Conservation (phyloP, 2,888 invertebrate genomes). For the Microctonus hyperodae region DNA sequence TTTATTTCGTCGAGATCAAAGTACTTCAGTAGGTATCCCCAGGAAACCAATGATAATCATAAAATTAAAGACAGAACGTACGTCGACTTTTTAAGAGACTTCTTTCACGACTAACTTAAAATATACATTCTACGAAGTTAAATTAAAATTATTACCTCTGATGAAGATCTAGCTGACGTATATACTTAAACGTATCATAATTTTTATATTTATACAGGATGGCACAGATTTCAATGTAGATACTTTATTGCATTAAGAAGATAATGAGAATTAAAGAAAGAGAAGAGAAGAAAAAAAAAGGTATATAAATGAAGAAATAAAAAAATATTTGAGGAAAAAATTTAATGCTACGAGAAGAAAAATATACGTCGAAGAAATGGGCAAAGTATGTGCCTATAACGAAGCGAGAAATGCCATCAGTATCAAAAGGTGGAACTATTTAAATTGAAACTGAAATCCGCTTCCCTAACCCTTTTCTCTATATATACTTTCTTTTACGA, state of each 20-base stretch:
- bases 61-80: conserved; percentile 25
- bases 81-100: conserved; percentile 15
- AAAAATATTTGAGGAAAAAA: conserved; percentile 21
- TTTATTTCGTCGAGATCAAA: conserved; percentile 39
- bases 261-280: conserved; percentile 4
- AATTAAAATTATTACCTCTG: conserved; percentile 10
- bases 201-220: background rate
- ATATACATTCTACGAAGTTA: conserved; percentile 1
- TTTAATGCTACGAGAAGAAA: conserved; percentile 19
- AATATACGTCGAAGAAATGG: conserved; percentile 15
- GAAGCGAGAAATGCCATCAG: conserved; percentile 38
- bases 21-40: conserved; percentile 19
- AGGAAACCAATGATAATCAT: conserved; percentile 31
- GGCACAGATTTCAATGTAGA: background rate
- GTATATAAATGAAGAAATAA: background rate
- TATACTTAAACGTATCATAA: conserved; percentile 2
- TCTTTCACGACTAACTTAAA: background rate
- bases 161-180: conserved; percentile 4
- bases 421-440: conserved; percentile 48
- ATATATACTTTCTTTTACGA: conserved; percentile 3
- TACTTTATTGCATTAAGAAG: background rate
- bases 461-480: conserved; percentile 33
- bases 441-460: conserved; percentile 57
- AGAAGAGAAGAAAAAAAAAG: background rate
- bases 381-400: conserved; percentile 30